Conservation (phyloP, 2,888 invertebrate species). For the Galeruca laticollis region DNA sequence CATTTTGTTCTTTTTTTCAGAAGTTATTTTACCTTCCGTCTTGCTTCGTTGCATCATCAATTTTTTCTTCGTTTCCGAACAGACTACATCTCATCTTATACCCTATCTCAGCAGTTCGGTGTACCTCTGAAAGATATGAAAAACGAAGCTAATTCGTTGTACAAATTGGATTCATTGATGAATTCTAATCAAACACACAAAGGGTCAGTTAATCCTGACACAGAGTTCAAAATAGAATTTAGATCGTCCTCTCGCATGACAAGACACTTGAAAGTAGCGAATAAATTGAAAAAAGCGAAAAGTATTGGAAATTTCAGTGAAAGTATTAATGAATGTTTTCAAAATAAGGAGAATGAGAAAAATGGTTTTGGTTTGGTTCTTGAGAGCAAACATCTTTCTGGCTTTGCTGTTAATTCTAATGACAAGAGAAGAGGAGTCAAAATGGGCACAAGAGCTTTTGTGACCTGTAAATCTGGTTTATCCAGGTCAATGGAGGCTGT, state of each 20-base stretch:
- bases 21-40: slow-evolving; percentile 81
- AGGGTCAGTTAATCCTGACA: slow-evolving; percentile 60
- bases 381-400: slow-evolving; percentile 61
- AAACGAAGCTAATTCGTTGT: slow-evolving; percentile 65
- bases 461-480: slow-evolving; percentile 57
- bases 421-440: slow-evolving; percentile 75
- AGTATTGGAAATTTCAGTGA: slow-evolving; percentile 69
- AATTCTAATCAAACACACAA: slow-evolving; percentile 51
- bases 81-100: slow-evolving; percentile 77
- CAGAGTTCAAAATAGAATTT: slow-evolving; percentile 64
- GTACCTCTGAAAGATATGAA: slow-evolving; percentile 69
- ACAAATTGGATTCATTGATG: slow-evolving; percentile 63
- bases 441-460: slow-evolving; percentile 80
- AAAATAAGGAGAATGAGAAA: slow-evolving; percentile 79
- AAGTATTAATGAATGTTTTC: slow-evolving; percentile 69
- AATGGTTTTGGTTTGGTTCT: slow-evolving; percentile 65
- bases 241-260: slow-evolving; percentile 55
- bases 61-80: slow-evolving; percentile 80
- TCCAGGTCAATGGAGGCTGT: slow-evolving; percentile 65
- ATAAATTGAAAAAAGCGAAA: slow-evolving; percentile 66
- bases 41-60: slow-evolving; percentile 83
- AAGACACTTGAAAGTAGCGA: slow-evolving; percentile 33
- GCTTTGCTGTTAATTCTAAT: slow-evolving; percentile 52
- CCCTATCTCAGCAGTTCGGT: slow-evolving; percentile 73
- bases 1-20: slow-evolving; percentile 61